Percentiles rank a stretch among this genome's conserved stretches.
These are phyloP conservation scores for Ornithoptera alexandrae DNA, from an alignment of 2,888 invertebrate species.

Conservation along the genomic window DNA sequence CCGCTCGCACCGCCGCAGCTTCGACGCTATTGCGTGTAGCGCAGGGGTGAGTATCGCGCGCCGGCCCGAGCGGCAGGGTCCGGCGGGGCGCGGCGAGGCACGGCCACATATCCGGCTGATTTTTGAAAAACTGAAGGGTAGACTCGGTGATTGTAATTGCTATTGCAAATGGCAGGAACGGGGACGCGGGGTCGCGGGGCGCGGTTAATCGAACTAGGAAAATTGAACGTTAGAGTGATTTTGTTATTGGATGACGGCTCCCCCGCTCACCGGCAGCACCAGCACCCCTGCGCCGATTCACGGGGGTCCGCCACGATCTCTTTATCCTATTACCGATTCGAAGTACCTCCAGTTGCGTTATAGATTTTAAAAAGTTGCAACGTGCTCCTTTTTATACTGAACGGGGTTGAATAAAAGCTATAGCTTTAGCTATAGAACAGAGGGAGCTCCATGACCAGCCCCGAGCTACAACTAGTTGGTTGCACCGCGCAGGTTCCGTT, in stretches of 20 bases:
- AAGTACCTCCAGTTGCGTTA: neutral
- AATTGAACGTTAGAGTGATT: constrained; percentile 45
- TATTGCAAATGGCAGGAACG: constrained; percentile 70
- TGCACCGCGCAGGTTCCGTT: too few relatives aligned
- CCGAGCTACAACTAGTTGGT: too few relatives aligned
- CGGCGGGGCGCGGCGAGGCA: too few relatives aligned
- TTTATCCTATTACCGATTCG: constrained; percentile 3
- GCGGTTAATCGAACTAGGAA: constrained; percentile 63
- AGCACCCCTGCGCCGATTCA: neutral
- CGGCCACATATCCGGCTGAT: constrained; percentile 19
- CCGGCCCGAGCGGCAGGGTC: too few relatives aligned
- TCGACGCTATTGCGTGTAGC: too few relatives aligned
- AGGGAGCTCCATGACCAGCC: too few relatives aligned
- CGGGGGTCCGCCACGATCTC: neutral
- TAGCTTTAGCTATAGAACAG: too few relatives aligned
- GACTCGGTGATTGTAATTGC: constrained; percentile 57
- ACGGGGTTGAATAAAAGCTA: too few relatives aligned
- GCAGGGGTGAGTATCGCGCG: too few relatives aligned
- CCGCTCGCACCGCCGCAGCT: neutral
- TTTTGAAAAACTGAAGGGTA: constrained; percentile 40
- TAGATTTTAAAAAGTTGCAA: too few relatives aligned
- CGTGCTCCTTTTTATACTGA: too few relatives aligned
- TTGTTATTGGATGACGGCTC: constrained; percentile 35
- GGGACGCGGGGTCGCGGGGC: constrained; percentile 36
- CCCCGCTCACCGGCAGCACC: neutral